Evolutionary conservation across 2,888 invertebrate genomes (phyloP).

Genomic region (Nysson spinosus): DNA sequence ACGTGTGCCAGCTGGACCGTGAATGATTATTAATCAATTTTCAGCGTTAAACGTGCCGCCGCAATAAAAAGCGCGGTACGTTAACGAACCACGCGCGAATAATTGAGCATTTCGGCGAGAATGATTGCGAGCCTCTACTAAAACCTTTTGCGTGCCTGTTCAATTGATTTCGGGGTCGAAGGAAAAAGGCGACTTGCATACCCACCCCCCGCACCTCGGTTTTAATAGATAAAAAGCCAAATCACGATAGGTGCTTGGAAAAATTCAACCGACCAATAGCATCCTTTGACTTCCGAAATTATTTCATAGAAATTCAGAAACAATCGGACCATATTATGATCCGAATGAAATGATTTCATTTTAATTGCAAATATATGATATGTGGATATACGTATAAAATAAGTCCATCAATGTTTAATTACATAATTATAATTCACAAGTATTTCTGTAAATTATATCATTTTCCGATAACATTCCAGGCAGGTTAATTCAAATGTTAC

Average conservation of each 20-base stretch:
- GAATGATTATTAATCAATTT: constrained; percentile 70
- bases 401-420: too few species aligned
- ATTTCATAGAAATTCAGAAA: too few species aligned
- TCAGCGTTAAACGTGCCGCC: constrained; percentile 58
- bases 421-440: too few species aligned
- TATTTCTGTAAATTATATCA: too few species aligned
- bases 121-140: constrained; percentile 58
- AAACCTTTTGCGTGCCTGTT: constrained; percentile 52
- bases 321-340: too few species aligned
- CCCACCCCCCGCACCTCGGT: constrained; percentile 17
- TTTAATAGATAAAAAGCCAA: constrained; percentile 16
- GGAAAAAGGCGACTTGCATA: constrained; percentile 8
- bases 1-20: constrained; percentile 56
- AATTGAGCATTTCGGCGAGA: constrained; percentile 64
- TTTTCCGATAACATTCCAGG: too few species aligned
- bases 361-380: too few species aligned
- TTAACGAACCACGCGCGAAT: constrained; percentile 63
- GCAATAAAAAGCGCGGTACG: constrained; percentile 63
- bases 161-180: constrained; percentile 47
- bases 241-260: not conserved
- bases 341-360: too few species aligned
- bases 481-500: too few species aligned
- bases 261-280: not conserved
- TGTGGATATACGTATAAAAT: too few species aligned
- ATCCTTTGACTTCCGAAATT: constrained; percentile 9